These are phyloP conservation scores for Xerus rutilus DNA, from an alignment of 2,797 vertebrate species.

Conservation along the genomic window DNA sequence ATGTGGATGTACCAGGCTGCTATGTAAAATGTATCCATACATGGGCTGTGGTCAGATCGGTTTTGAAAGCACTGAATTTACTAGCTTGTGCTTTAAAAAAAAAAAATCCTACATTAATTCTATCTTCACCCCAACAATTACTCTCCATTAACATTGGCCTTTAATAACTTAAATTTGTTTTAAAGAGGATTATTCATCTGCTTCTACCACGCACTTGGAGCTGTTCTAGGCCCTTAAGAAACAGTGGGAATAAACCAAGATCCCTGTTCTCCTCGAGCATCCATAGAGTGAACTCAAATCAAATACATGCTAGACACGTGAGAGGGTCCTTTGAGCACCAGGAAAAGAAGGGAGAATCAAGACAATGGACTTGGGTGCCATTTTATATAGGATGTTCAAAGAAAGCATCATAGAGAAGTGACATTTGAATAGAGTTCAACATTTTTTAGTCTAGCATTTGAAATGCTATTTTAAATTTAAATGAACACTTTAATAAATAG, in stretches of 20 bases:
- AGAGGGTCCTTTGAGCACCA: background rate
- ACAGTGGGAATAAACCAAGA: background rate
- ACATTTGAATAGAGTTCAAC: background rate
- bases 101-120: background rate
- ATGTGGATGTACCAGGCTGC: background rate
- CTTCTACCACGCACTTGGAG: background rate
- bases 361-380: background rate
- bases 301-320: fast-evolving
- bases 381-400: background rate
- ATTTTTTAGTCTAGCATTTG: background rate
- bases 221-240: background rate
- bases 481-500: conserved; percentile 1
- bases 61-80: background rate
- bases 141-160: background rate
- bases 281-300: background rate
- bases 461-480: conserved; percentile 29
- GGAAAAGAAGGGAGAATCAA: background rate
- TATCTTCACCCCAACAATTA: background rate
- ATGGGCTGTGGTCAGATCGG: background rate
- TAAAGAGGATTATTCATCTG: background rate
- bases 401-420: background rate
- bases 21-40: background rate
- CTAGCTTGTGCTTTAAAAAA: background rate
- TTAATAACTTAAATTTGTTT: conserved; percentile 8
- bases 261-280: background rate